Base-by-base conservation (phyloP, 1,140 invertebrate species). In the Drosophila repleta region DNA sequence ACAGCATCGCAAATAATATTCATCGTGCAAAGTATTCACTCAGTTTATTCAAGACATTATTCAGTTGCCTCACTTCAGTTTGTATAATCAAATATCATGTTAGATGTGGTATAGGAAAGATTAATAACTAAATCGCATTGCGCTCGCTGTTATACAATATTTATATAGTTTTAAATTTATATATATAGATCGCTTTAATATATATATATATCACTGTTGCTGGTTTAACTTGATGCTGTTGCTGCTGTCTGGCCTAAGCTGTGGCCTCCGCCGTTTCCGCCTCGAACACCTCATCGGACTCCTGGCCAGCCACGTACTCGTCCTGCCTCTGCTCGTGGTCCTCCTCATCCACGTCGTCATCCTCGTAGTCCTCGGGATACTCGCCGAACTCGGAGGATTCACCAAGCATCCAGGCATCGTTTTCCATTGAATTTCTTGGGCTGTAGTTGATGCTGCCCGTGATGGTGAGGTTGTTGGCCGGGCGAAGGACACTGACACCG, bases 171-270 rank as follows among this genome's bases (percentile, higher is more conserved):
- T 58, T 57, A 67, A 57, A 76, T 73, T 73, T 78, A 45, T 48
- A 48, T 83, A 73, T 68, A 73, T 84, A 71, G 48, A 84, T 84
- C 58, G 65, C 68, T 66, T 80, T 61, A 69, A 79, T 81, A 76
- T 87, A 79, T 87, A 79, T 81, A 76, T 87, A 74, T 87, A 87
- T 87, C 83, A 88, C 82, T 82, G 75, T 87, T 79, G 83, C 83
- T 88, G 83, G 78, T 72, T 71, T 58, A 37, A 41, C 24, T 67
- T 71, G 55, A 48, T 26, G 68, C 45, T 53, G 49, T 20, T 20
- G 41, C 39, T 58, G 39, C 10, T n/a, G 15, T 32, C 60, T 70
- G 35, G n/a, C 48, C 48, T 81, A 79, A 17, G 43, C 46, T 26
- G 63, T 76, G 18, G 69, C 49, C 49, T 88, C 75, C 5, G 67